Evolutionary conservation across 2,888 invertebrate species (phyloP), one percentile per base, ranked within the genome.

Genomic region (Pimpla rufipes): DNA sequence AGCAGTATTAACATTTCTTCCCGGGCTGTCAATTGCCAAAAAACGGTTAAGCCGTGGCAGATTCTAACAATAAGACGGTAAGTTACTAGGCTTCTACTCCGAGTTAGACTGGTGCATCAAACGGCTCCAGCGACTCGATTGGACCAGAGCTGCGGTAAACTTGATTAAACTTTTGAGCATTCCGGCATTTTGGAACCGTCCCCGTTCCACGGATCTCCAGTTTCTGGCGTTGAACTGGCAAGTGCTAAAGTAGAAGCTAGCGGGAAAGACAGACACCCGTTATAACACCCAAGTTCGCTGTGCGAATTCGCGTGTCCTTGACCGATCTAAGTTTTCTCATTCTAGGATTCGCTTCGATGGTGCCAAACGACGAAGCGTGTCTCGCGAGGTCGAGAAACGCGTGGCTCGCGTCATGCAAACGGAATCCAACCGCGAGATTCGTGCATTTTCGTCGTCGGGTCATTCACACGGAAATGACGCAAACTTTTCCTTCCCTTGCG

Each of bases 121-220:
- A 11, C 57, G n/a, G n/a, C 23, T 55, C 11, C 40, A 16, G 13
- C 11, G 23, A 40, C 75, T 66, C 6, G 52, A 16, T 55, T 55
- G 29, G 16, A 57, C 42, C n/a, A 0, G 29, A n/a, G 29, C 66
- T 55, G 55, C 29, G 16, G 42, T 45, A 67, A 76, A 76, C 10
- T 76, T 45, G 55, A 76, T 76, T 76, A 67, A 67, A 76, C 45
- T 55, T 29, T 57, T 11, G 29, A 18, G 55, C 67, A 67, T 57
- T 67, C 57, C 29, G 42, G 29, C 42, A 55, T 67, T 67, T 76
- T 35, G 55, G 55, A 55, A 13, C 45, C n/a, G 3, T 23, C 8
- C 18, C 29, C 55, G 16, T 7, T 45, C n/a, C 55, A 29, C 42
- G 29, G n/a, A 18, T 64, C 21, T 35, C 37, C 18, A 13, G n/a